Conservation (phyloP, 2,888 invertebrate genomes). For the Yponomeuta plumbellus region DNA sequence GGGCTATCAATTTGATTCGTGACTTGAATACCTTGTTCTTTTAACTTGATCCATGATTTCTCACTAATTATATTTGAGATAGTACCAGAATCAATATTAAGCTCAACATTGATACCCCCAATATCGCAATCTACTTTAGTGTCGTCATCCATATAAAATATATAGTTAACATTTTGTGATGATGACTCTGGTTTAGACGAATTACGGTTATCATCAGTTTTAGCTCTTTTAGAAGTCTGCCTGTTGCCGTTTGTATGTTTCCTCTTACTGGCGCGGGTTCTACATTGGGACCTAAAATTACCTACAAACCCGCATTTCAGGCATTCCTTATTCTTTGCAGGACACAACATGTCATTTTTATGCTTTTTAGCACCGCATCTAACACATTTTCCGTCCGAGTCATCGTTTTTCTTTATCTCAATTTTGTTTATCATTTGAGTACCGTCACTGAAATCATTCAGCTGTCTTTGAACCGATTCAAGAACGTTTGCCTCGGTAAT, state of each 20-base stretch:
- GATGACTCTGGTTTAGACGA: no score
- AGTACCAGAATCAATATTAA: constrained; percentile 28
- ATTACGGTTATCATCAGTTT: no score
- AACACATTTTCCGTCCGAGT: no score
- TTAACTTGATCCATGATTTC: constrained; percentile 23
- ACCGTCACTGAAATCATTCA: constrained; percentile 1
- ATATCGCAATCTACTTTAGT: constrained; percentile 20
- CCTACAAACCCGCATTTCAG: constrained; percentile 4
- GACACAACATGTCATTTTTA: background rate
- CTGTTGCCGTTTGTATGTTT: background rate
- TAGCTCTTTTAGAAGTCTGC: background rate
- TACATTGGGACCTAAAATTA: background rate
- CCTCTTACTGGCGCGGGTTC: background rate
- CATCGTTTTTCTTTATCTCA: no score
- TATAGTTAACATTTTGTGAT: background rate
- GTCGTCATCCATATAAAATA: constrained; percentile 1
- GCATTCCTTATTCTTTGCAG: background rate
- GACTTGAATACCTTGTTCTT: constrained; percentile 16
- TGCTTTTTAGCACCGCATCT: background rate
- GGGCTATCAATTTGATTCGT: constrained; percentile 20
- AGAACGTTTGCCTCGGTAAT: constrained; percentile 23
- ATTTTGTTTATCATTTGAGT: no score
- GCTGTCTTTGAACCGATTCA: constrained; percentile 16
- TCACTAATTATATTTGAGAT: constrained; percentile 25
- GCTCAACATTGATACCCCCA: constrained; percentile 21